Conservation (phyloP, 2,888 invertebrate genomes). For the Volucella bombylans region DNA sequence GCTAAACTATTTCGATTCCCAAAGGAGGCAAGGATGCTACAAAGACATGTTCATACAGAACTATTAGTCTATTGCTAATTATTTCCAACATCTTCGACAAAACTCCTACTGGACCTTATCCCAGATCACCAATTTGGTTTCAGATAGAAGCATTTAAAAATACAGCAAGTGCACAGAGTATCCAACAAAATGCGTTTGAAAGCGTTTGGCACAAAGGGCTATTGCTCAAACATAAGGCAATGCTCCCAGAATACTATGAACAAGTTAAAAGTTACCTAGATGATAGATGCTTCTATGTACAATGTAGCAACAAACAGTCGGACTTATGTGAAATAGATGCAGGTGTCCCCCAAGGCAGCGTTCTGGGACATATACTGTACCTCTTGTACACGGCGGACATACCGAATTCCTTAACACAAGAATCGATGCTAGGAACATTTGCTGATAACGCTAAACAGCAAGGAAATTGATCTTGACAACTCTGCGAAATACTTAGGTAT, state of each 20-base stretch:
- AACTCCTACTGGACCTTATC: constrained; percentile 3
- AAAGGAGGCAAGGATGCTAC: not conserved
- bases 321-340: too few species aligned
- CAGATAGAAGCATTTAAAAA: not conserved
- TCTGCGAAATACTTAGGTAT: too few species aligned
- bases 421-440: too few species aligned
- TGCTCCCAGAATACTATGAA: not conserved
- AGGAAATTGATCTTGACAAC: too few species aligned
- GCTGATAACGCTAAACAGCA: too few species aligned
- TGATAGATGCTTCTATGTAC: too few species aligned
- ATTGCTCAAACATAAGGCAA: not conserved
- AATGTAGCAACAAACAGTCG: too few species aligned
- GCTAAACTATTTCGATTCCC: not conserved
- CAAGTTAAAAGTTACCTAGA: not conserved
- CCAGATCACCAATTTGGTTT: not conserved
- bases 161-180: not conserved
- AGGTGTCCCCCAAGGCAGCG: too few species aligned
- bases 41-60: not conserved
- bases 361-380: too few species aligned
- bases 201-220: not conserved
- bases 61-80: not conserved
- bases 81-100: not conserved
- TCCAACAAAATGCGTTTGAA: not conserved
- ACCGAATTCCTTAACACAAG: too few species aligned
- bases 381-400: too few species aligned